Evolutionary conservation across 2,113 vertebrate genomes (phyloP).

Genomic region (Melanocharis versteri): DNA sequence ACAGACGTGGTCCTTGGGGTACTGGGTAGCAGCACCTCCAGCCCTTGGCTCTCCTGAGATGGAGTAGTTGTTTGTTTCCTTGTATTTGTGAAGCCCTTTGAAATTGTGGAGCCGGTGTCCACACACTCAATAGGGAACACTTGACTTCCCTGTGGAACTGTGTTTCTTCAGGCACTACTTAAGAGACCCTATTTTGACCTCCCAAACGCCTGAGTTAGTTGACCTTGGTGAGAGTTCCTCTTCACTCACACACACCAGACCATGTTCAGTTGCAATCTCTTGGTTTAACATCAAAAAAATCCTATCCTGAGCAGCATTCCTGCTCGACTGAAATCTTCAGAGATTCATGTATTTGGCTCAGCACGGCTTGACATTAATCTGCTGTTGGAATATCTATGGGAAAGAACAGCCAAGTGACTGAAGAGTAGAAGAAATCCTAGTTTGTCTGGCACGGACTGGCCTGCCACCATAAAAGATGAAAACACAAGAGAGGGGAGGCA

Average conservation of each 20-base stretch:
- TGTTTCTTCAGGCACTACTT: not conserved
- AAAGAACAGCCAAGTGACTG: constrained; percentile 11
- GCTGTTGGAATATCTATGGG: constrained; percentile 32
- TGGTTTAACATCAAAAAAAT: not conserved
- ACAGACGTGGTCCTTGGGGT: not conserved
- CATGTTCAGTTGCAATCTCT: not conserved
- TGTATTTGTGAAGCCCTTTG: not conserved
- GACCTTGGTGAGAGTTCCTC: not conserved
- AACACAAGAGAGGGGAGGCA: constrained; percentile 44
- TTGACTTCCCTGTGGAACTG: not conserved
- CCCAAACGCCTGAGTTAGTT: not conserved
- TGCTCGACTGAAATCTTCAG: not conserved
- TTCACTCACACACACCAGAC: not conserved
- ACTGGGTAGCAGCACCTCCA: not conserved
- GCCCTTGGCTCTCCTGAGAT: not conserved
- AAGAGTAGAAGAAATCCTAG: constrained; percentile 10
- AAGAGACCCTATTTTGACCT: not conserved
- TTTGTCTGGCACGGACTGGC: constrained; percentile 32
- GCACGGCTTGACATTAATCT: constrained; percentile 1
- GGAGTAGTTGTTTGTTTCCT: not conserved
- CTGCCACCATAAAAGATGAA: constrained; percentile 62
- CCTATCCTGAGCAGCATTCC: not conserved
- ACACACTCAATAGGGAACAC: not conserved
- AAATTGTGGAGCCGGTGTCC: too few relatives aligned
- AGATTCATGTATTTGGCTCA: not conserved